Conservation (phyloP, 2,888 invertebrate species). For the Pharmacophagus antenor region DNA sequence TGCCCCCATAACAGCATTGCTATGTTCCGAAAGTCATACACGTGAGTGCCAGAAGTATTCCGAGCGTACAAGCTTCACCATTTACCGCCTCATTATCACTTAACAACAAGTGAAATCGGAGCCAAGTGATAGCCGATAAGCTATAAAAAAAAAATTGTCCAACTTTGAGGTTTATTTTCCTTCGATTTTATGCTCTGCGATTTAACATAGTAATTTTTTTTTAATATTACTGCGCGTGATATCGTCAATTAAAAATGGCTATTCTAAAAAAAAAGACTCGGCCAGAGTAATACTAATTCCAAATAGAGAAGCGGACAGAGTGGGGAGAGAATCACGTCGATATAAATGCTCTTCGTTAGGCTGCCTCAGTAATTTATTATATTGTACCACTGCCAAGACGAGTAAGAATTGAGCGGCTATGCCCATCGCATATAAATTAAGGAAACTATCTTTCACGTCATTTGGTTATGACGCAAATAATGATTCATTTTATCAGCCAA, state of each 20-base stretch:
- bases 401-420: conserved; percentile 42
- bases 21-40: no score
- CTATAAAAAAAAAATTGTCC: no score
- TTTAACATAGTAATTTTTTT: no score
- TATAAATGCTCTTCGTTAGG: conserved; percentile 52
- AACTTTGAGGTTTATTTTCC: no score
- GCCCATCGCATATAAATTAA: conserved; percentile 35
- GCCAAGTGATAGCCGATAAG: no score
- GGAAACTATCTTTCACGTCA: conserved; percentile 19
- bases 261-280: conserved; percentile 9
- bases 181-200: no score
- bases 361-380: conserved; percentile 57
- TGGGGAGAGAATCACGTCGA: conserved; percentile 44
- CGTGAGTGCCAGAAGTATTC: no score
- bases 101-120: no score
- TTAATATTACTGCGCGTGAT: background rate
- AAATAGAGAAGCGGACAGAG: conserved; percentile 36
- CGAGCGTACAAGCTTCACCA: no score
- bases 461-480: conserved; percentile 4
- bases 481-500: background rate
- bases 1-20: no score
- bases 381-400: conserved; percentile 51
- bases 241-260: conserved; percentile 15
- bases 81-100: no score
- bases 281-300: conserved; percentile 37